Conservation (phyloP, 2,113 vertebrate genomes). For the Chauna torquata region DNA sequence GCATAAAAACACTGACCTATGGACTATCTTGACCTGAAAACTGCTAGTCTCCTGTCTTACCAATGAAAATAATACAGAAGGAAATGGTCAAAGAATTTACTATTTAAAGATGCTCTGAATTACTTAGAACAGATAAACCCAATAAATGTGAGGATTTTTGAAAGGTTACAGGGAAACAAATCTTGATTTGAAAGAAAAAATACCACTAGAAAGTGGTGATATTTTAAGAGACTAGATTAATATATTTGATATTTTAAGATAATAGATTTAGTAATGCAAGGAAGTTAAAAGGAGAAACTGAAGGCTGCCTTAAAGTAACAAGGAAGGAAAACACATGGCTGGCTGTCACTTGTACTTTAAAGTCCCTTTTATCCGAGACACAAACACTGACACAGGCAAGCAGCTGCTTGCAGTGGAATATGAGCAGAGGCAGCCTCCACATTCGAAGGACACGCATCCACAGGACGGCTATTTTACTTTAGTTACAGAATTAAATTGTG, state of each 20-base stretch:
- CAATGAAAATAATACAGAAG: neutral
- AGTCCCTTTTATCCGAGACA: neutral
- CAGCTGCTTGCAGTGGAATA: neutral
- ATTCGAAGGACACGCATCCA: neutral
- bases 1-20: neutral
- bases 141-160: neutral
- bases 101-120: neutral
- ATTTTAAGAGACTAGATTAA: neutral
- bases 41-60: neutral
- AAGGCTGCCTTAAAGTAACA: slow-evolving; percentile 27
- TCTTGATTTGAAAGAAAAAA: neutral
- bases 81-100: neutral
- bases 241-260: neutral
- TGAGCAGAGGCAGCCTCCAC: fast-evolving
- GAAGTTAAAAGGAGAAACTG: slow-evolving; percentile 8
- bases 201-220: neutral
- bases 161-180: neutral
- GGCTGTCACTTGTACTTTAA: neutral
- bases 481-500: fast-evolving
- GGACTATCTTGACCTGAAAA: neutral
- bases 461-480: neutral
- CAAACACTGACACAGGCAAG: neutral
- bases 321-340: neutral
- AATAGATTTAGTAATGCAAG: neutral
- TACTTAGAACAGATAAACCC: neutral